Evolutionary conservation across 2,797 vertebrate genomes (phyloP).

Genomic region (Eulemur rubriventer): DNA sequence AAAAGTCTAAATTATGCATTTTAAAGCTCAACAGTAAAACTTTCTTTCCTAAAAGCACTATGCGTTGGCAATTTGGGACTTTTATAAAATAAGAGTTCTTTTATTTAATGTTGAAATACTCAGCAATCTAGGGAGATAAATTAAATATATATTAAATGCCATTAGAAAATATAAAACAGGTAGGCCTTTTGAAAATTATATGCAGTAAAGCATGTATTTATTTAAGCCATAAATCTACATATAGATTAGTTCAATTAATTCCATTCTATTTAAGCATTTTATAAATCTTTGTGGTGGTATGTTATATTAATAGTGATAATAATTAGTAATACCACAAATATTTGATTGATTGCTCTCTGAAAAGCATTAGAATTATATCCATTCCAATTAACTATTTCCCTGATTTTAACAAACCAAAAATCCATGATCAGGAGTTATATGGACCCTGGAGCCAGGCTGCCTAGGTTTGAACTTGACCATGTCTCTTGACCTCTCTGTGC

Average conservation of each 20-base stretch:
- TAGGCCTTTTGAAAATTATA: slow-evolving; percentile 18
- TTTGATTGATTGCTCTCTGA: neutral
- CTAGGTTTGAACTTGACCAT: neutral
- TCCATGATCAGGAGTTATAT: neutral
- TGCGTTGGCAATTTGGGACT: slow-evolving; percentile 7
- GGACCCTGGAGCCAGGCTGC: neutral
- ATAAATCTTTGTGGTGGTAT: neutral
- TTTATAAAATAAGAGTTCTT: slow-evolving; percentile 56
- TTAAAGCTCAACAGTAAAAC: slow-evolving; percentile 60
- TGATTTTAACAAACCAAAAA: neutral
- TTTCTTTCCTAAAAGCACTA: slow-evolving; percentile 54
- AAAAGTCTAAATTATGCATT: slow-evolving; percentile 56
- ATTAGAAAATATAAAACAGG: slow-evolving; percentile 63
- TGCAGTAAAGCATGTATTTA: slow-evolving; percentile 43
- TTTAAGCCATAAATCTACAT: slow-evolving; percentile 54
- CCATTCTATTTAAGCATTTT: neutral
- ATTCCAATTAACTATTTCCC: neutral
- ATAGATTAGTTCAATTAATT: slow-evolving; percentile 59
- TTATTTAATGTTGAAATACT: slow-evolving; percentile 65
- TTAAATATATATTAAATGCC: slow-evolving; percentile 44
- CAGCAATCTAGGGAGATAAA: slow-evolving; percentile 45
- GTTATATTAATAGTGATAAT: no score
- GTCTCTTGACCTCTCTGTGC: neutral
- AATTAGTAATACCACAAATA: no score
- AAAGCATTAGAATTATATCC: neutral